Base-by-base conservation (phyloP, 2,888 invertebrate species). In the Eremobia ochroleuca region DNA sequence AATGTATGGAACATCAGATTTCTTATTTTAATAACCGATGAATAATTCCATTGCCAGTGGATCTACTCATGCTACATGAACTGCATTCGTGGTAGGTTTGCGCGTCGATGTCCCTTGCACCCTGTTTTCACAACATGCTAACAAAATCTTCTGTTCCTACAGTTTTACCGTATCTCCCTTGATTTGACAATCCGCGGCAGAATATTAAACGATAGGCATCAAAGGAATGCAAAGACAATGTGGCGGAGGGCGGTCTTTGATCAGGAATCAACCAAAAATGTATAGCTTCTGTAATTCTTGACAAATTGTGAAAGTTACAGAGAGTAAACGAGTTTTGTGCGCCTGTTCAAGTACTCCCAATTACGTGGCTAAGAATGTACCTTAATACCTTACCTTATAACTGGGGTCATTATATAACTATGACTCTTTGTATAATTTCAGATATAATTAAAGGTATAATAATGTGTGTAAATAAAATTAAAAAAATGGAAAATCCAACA, bases 141-240 rank as follows among this genome's bases (percentile, higher is more conserved):
- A 9, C 25, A 49, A 49, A 52, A 25, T 25, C 49, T 49, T 21
- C 21, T 21, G 8, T 49, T 21, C 9, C 4, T 25, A 25, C 25
- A 52, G 4, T 25, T 52, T 25, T 31, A 59, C 31, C 59, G 8
- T 31, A 59, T 61, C 61, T 28, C 2, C 13, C 1, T 58, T 21
- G 6, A 15, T 76, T 76, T 34, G 11, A 2, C 6, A 34, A 52
- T 76, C 49, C 37, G 0, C 13, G 70, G 25, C n/a, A 15, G 34
- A 82, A 71, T 82, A 73, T 55, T 72, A 58, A 67, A 58, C 34
- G 49, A 76, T 59, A 64, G 49, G 21, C 34, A 70, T 71, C 67
- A 76, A 82, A 82, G 58, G 49, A 71, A 82, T 58, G 40, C 34
- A 62, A 76, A 81, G 66, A 82, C 66, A 82, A 76, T 76, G 34